Conservation (phyloP, 2,888 invertebrate genomes). For the Laspeyria flexula region DNA sequence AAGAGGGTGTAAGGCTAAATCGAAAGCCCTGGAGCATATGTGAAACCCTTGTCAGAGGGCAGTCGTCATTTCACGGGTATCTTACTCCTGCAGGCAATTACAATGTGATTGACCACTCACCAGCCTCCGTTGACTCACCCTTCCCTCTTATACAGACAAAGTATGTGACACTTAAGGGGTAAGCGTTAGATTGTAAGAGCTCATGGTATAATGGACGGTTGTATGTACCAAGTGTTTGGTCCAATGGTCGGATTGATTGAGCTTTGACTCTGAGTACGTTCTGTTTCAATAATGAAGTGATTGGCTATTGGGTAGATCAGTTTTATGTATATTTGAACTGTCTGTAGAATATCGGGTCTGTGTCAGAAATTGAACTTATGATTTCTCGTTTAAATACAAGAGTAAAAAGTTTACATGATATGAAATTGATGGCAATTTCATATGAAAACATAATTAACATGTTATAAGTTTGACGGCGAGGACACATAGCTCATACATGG, state of each 20-base stretch:
- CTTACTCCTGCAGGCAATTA: constrained; percentile 79
- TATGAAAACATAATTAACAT: too few relatives aligned
- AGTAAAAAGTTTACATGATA: too few relatives aligned
- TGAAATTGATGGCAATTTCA: too few relatives aligned
- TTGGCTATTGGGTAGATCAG: constrained; percentile 38
- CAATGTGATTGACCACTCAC: constrained; percentile 76
- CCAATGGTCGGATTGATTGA: constrained; percentile 77
- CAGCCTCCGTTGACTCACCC: constrained; percentile 47
- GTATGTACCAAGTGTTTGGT: constrained; percentile 72
- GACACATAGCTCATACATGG: too few relatives aligned
- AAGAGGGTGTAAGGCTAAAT: constrained; percentile 62
- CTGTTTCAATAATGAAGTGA: constrained; percentile 76
- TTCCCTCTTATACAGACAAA: constrained; percentile 16
- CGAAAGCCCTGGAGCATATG: constrained; percentile 65
- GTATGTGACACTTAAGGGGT: constrained; percentile 15
- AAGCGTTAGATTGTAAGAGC: constrained; percentile 38
- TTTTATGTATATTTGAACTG: constrained; percentile 24
- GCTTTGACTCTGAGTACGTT: constrained; percentile 56
- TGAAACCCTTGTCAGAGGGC: constrained; percentile 76
- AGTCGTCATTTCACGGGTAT: constrained; percentile 83
- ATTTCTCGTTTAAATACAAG: too few relatives aligned
- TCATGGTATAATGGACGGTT: constrained; percentile 50
- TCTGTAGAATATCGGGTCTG: too few relatives aligned
- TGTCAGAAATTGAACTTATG: constrained; percentile 10
- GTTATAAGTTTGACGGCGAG: too few relatives aligned